Evolutionary conservation across 35 echinoderm and acorn worm species (phyloP), one percentile per base, ranked within the genome.

Genomic region (Patiria miniata): DNA sequence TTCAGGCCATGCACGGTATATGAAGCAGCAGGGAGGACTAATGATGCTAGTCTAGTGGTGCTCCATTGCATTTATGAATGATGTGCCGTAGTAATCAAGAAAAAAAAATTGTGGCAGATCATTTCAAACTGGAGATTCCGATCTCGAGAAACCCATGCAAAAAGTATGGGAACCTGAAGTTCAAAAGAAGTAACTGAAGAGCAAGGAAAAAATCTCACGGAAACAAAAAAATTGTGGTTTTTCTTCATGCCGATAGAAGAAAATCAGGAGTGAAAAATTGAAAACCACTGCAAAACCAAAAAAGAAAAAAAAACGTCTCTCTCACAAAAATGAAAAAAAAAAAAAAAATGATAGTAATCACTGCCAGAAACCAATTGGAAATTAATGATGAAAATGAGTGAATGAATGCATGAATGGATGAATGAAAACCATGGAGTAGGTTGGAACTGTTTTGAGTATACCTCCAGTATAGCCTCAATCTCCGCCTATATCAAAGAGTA

Each of bases 401-500:
- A 73, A 73, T 73, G 65, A 73, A 73, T 26, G 65, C 34, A 73
- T 73, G 65, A 73, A 36, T 73, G 65, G 65, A 73, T 73, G 65
- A 73, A 73, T 73, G 42, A 77, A 52, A 87, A 52, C 68, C 76
- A 33, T 77, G 47, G 69, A 73, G 29, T 26, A 73, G 65, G 14
- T 34, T 73, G 65, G 65, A 42, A 60, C 44, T 47, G 15, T 42
- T 76, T n/a, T 68, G 23, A 83, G 79, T 73, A 85, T 93, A 94
- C 92, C 92, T 91, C 86, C 33, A 95, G 79, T 39, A 95, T 91
- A 77, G 89, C 78, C 81, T 91, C 56, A 53, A 95, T 95, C 76
- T 91, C 85, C 77, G 91, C 93, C 93, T 95, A 89, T 83, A 85
- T 55, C 77, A 89, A 53, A 51, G 44, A 82, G 44, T 30, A 82